These are phyloP conservation scores for Drosophila atroscutellata DNA, from an alignment of 2,888 invertebrate species.

Conservation along the genomic window DNA sequence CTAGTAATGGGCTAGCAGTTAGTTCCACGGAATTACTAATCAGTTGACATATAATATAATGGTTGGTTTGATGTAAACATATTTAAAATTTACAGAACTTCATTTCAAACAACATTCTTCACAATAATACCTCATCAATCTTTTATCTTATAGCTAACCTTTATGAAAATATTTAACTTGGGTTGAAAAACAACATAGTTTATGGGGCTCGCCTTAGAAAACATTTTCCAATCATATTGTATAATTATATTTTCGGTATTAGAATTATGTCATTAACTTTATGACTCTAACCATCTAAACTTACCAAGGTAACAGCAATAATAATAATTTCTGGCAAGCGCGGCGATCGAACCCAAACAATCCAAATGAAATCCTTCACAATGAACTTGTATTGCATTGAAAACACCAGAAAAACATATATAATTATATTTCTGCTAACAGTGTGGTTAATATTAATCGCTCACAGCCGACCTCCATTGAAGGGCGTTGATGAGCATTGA, in stretches of 20 bases:
- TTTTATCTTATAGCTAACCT: not conserved
- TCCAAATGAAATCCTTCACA: slow-evolving; percentile 63
- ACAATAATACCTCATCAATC: not conserved
- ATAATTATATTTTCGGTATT: slow-evolving; percentile 22
- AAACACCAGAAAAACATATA: slow-evolving; percentile 37
- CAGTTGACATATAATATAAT: not conserved
- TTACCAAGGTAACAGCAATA: slow-evolving; percentile 16
- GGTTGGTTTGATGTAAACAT: not conserved
- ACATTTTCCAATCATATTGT: not conserved
- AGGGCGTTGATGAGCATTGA: slow-evolving; percentile 73
- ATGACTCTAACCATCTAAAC: not conserved
- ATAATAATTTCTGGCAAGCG: slow-evolving; percentile 18
- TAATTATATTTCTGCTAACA: slow-evolving; percentile 34
- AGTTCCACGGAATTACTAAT: not conserved
- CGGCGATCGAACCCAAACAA: slow-evolving; percentile 10
- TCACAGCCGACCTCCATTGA: slow-evolving; percentile 64
- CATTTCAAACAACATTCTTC: not conserved
- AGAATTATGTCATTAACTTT: slow-evolving; percentile 32
- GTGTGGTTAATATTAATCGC: slow-evolving; percentile 46
- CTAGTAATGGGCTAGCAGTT: not conserved
- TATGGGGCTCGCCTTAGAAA: not conserved
- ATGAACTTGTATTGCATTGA: slow-evolving; percentile 60
- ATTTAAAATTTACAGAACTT: not conserved
- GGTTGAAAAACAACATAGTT: not conserved
- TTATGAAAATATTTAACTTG: not conserved